phyloP scores from a whole-genome alignment of 2,888 invertebrate genomes.

The Tipula helvola region DNA sequence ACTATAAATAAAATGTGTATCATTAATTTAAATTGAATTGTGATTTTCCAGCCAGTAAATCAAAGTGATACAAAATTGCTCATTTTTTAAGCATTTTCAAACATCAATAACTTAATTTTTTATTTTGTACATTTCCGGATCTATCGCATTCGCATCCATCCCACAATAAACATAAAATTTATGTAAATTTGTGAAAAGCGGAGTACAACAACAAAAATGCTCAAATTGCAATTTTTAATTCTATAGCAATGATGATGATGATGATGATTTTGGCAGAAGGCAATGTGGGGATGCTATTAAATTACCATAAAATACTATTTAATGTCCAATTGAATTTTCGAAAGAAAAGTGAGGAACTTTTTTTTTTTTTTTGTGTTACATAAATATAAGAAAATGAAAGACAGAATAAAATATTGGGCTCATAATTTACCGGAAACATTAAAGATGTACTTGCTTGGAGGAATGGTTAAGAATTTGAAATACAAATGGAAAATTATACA shows the following conservation, averaged over 20 bases:
- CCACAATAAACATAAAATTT: not conserved
- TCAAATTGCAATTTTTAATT: not conserved
- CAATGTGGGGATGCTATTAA: not conserved
- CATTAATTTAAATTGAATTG: not conserved
- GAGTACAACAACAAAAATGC: not conserved
- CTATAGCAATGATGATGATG: not conserved
- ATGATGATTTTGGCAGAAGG: not conserved
- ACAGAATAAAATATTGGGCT: not conserved
- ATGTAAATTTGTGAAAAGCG: not conserved
- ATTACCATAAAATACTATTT: not conserved
- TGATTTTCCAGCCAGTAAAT: not conserved
- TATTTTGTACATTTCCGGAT: not conserved
- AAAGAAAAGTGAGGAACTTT: not conserved
- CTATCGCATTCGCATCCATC: not conserved
- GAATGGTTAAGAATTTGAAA: not conserved
- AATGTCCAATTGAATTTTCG: not conserved
- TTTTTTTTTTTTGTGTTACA: not conserved
- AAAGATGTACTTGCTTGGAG: not conserved
- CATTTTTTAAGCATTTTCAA: not conserved
- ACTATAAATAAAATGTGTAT: not conserved
- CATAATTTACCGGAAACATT: not conserved
- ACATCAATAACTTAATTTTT: not conserved
- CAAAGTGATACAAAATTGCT: not conserved
- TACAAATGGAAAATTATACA: not conserved
- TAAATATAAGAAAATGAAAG: not conserved